Base-by-base conservation (phyloP, 2,113 vertebrate species). In the Isichthys henryi region DNA sequence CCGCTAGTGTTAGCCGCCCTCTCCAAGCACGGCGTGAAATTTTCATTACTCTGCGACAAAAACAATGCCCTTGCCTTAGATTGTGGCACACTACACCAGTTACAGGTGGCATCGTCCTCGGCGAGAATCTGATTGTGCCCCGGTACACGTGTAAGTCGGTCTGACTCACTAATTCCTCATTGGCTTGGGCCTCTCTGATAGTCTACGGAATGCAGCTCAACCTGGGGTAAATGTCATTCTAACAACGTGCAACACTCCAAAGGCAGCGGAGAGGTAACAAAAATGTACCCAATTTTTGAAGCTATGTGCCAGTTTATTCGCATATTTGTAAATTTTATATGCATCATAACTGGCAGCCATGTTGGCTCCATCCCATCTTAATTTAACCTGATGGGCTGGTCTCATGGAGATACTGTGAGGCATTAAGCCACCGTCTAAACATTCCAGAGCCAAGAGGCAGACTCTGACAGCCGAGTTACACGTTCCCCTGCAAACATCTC, bases 51-150 rank as follows among this genome's bases (percentile, higher is more conserved):
- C 43, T 27, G 88, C 45, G 86, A 89, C 86, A n/a, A 46, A 53
- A 52, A 45, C 13, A 56, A 66, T 91, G 83, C 82, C 89, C 74
- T 27, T 88, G 74, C 90, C 89, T 92, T 86, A 92, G 92, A 92
- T 90, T 88, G 92, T 92, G 91, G 31, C 88, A 19, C 43, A 87
- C 90, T 87, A 89, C 92, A 1, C 62, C 3, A 0, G 62, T 27
- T 70, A 31, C 62, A 70, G 35, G 74, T 10, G 15, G 62, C 62
- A 27, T 31, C 5, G 74, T 77, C 92, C 90, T 90, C 88, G 91
- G 92, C 89, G 83, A 77, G 91, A 93, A 94, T 86, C 87, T 50
- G 31, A 80, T 88, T 91, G 92, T 70, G 91, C 92, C 86, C 91
- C 48, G 89, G 88, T 92, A 92, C 91, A 31, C 83, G 91, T 89